A percentile compares a stretch with the other conserved stretches of the same genome.
These are phyloP conservation scores for Iselma pallidipennis DNA, from an alignment of 2,888 invertebrate genomes.

Conservation along the genomic window DNA sequence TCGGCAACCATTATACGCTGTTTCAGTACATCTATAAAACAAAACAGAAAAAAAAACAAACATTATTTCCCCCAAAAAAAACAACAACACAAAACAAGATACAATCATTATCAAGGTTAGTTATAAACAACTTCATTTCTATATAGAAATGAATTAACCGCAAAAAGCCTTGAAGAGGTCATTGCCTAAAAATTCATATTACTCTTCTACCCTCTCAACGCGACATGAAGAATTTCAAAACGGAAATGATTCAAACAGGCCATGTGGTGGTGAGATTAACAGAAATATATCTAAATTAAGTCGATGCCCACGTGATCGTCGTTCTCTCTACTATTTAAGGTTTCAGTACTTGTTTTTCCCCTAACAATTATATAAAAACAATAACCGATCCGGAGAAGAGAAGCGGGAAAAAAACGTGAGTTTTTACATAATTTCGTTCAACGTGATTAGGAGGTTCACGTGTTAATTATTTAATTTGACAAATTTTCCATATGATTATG, in stretches of 20 bases:
- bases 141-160: slow-evolving; percentile 27
- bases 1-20: slow-evolving; percentile 87
- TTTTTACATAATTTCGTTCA: too few relatives aligned
- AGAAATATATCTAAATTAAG: slow-evolving; percentile 9
- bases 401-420: slow-evolving; percentile 12
- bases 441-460: background rate
- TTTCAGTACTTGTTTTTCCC: too few relatives aligned
- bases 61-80: background rate
- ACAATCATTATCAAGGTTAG: background rate
- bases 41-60: slow-evolving; percentile 32
- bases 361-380: slow-evolving; percentile 19
- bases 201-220: slow-evolving; percentile 20
- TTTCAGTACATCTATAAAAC: slow-evolving; percentile 54
- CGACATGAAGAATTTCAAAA: slow-evolving; percentile 35
- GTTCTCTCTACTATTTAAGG: slow-evolving; percentile 3
- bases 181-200: slow-evolving; percentile 29
- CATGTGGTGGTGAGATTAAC: slow-evolving; percentile 18
- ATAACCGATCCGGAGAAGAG: slow-evolving; percentile 20
- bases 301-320: slow-evolving; percentile 14
- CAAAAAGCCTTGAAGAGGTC: slow-evolving; percentile 41
- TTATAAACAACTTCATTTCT: background rate
- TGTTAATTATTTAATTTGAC: background rate
- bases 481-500: too few relatives aligned
- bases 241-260: slow-evolving; percentile 38
- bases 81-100: background rate